These are phyloP conservation scores for Etheostoma nigrum DNA, from an alignment of 2,797 vertebrate species.

Conservation along the genomic window DNA sequence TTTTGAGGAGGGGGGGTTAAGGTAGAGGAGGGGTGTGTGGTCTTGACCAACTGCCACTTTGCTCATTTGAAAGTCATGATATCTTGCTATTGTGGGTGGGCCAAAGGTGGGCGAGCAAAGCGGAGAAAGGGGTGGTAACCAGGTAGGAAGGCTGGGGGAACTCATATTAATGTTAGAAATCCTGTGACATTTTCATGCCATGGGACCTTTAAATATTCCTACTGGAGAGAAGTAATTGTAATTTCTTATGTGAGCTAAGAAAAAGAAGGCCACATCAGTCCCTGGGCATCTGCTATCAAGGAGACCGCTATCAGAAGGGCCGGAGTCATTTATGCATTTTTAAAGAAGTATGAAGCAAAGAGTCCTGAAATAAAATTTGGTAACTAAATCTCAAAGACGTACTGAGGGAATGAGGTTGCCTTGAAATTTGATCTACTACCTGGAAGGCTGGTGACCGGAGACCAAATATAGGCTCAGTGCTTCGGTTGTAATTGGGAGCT, in stretches of 20 bases:
- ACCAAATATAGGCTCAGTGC: constrained; percentile 69
- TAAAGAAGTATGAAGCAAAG: constrained; percentile 39
- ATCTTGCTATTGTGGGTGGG: too few relatives aligned
- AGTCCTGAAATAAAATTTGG: constrained; percentile 52
- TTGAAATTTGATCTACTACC: constrained; percentile 72
- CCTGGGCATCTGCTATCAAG: constrained; percentile 19
- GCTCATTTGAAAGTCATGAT: too few relatives aligned
- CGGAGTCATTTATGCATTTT: constrained; percentile 55
- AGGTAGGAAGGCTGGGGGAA: too few relatives aligned
- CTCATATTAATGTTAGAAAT: too few relatives aligned
- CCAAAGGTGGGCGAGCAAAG: too few relatives aligned
- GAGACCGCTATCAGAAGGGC: neutral
- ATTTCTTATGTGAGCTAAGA: constrained; percentile 22
- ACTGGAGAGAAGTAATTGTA: neutral
- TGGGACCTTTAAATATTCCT: neutral
- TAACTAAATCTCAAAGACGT: constrained; percentile 61
- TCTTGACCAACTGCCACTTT: too few relatives aligned
- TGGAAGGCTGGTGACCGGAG: constrained; percentile 51
- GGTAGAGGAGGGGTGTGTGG: too few relatives aligned
- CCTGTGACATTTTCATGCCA: too few relatives aligned
- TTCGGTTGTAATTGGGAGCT: constrained; percentile 79
- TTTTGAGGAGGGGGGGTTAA: too few relatives aligned
- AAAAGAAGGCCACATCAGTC: constrained; percentile 19
- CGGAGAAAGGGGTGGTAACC: too few relatives aligned
- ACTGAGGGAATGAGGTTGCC: constrained; percentile 56